Percentiles rank a stretch among this genome's conserved stretches.
Evolutionary conservation across 2,888 invertebrate species (phyloP).

Genomic region (Tetanocera ferruginea): DNA sequence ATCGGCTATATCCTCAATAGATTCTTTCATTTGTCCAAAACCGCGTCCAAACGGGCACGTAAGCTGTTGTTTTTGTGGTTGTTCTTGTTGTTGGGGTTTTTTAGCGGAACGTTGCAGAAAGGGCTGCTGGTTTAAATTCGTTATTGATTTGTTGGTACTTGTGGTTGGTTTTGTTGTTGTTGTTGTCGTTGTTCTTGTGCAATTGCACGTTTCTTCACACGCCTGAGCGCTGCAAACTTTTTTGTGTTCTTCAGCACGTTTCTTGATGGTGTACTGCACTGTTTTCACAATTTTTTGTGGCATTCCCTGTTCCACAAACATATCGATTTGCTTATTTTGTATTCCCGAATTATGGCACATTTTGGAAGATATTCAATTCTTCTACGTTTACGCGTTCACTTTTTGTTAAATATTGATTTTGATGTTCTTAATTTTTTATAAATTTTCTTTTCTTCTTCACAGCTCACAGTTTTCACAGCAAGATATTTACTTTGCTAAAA

Average conservation of each 20-base stretch:
- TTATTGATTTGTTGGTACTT: not conserved
- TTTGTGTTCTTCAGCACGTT: constrained; percentile 54
- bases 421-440: not conserved
- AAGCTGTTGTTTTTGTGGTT: constrained; percentile 30
- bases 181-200: constrained; percentile 15
- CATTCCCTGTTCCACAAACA: constrained; percentile 66
- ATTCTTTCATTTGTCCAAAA: not conserved
- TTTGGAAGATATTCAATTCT: constrained; percentile 34
- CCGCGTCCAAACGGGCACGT: not conserved
- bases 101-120: constrained; percentile 20
- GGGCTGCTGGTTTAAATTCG: not conserved
- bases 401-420: not conserved
- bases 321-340: constrained; percentile 66
- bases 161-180: not conserved
- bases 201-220: constrained; percentile 19
- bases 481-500: not conserved
- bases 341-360: constrained; percentile 67
- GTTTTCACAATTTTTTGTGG: constrained; percentile 65
- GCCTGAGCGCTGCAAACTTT: not conserved
- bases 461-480: not conserved
- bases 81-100: constrained; percentile 43
- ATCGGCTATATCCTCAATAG: not conserved
- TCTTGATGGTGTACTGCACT: constrained; percentile 62
- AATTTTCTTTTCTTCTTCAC: not conserved
- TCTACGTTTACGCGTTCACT: not conserved